Conservation (phyloP, 2,888 invertebrate species). For the Agonopterix heracliana region DNA sequence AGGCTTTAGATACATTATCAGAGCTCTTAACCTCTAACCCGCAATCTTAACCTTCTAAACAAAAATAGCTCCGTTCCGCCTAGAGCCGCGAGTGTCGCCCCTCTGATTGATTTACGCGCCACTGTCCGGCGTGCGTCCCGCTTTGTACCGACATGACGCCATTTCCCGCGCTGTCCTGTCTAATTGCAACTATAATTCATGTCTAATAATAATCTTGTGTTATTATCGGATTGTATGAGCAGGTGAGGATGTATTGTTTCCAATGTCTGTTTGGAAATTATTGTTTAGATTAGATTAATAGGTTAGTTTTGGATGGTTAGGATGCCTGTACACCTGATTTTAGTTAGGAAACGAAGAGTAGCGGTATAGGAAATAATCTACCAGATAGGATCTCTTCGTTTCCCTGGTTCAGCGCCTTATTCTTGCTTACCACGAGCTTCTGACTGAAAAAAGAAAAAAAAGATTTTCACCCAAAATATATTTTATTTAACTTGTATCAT, state of each 20-base stretch:
- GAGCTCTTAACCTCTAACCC: too few relatives aligned
- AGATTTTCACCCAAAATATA: too few relatives aligned
- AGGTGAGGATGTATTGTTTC: constrained; percentile 33
- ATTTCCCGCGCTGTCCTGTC: constrained; percentile 56
- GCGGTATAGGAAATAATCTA: too few relatives aligned
- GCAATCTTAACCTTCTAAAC: background rate
- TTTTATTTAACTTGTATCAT: too few relatives aligned
- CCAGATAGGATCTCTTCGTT: too few relatives aligned
- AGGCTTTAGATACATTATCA: too few relatives aligned
- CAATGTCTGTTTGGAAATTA: too few relatives aligned
- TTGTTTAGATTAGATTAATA: background rate
- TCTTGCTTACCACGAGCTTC: too few relatives aligned
- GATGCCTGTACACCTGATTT: too few relatives aligned
- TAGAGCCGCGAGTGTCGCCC: constrained; percentile 16
- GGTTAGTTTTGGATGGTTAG: background rate
- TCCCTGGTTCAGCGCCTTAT: too few relatives aligned
- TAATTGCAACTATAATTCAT: constrained; percentile 72
- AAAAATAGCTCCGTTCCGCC: constrained; percentile 5
- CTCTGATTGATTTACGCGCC: constrained; percentile 41
- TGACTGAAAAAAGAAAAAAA: too few relatives aligned
- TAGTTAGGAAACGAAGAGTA: too few relatives aligned
- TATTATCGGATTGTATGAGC: constrained; percentile 54
- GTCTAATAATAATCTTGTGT: constrained; percentile 69
- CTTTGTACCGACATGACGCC: constrained; percentile 31
- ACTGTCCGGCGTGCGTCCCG: constrained; percentile 23